Conservation (phyloP, 2,113 vertebrate genomes). For the Stictonetta naevosa region DNA sequence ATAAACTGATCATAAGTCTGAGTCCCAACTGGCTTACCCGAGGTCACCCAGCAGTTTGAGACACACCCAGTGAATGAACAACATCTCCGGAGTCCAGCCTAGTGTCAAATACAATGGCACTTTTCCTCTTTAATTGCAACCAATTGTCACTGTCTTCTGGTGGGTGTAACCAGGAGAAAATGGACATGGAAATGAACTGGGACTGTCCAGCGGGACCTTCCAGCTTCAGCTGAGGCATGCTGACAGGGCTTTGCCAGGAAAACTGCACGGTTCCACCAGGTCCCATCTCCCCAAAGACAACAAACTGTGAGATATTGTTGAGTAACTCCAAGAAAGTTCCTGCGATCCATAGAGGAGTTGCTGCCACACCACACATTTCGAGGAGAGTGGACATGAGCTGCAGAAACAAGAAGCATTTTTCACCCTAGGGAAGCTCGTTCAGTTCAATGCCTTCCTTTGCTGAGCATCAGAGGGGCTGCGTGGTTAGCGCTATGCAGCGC, state of each 20-base stretch:
- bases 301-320: neutral
- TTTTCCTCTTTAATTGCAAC: constrained; percentile 51
- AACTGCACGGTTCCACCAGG: neutral
- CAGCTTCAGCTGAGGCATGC: neutral
- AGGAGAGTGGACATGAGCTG: neutral
- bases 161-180: constrained; percentile 30
- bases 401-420: neutral
- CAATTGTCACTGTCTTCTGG: constrained; percentile 45
- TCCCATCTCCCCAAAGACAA: neutral
- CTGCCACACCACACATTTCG: neutral
- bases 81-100: constrained; percentile 28
- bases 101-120: constrained; percentile 46
- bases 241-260: neutral
- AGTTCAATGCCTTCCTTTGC: neutral
- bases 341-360: neutral
- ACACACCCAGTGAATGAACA: constrained; percentile 57
- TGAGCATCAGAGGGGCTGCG: neutral
- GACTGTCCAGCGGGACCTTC: neutral
- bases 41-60: constrained; percentile 62
- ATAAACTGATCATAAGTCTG: constrained; percentile 62
- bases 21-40: constrained; percentile 62
- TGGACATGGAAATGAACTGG: neutral
- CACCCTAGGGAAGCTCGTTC: neutral
- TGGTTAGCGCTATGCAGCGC: neutral
- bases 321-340: neutral